Conservation (phyloP, 2,797 vertebrate genomes). For the Anguilla pacifica region DNA sequence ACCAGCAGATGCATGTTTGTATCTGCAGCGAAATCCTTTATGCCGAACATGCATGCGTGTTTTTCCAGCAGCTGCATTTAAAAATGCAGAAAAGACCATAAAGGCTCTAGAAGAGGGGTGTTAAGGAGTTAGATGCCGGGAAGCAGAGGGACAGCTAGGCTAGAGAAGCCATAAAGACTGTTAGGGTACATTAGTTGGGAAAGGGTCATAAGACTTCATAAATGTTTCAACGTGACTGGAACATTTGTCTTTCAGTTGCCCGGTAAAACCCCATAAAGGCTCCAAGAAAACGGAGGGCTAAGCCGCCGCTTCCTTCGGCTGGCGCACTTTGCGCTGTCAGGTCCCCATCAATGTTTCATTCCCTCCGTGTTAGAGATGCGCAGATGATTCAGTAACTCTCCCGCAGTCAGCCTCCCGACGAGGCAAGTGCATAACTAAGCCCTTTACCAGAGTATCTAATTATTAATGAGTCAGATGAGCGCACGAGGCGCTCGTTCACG, state of each 20-base stretch:
- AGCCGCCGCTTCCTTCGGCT: not conserved
- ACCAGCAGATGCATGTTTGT: not conserved
- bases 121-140: conserved; percentile 77
- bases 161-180: conserved; percentile 71
- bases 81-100: conserved; percentile 57
- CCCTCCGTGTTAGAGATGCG: not conserved
- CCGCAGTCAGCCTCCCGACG: not conserved
- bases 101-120: conserved; percentile 55
- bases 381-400: not conserved
- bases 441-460: not conserved
- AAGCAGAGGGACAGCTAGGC: conserved; percentile 72
- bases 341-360: not conserved
- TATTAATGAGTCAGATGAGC: conserved; percentile 18
- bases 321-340: not conserved
- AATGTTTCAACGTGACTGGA: conserved; percentile 73
- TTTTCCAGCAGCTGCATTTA: conserved; percentile 1
- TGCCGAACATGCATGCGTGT: not conserved
- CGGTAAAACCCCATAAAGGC: conserved; percentile 66
- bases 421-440: not conserved
- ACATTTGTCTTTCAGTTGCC: conserved; percentile 60
- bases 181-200: conserved; percentile 74
- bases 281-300: conserved; percentile 24
- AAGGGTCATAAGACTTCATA: conserved; percentile 69
- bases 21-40: not conserved
- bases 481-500: not conserved